Conservation (phyloP, 2,888 invertebrate genomes). For the Horisme vitalbata region DNA sequence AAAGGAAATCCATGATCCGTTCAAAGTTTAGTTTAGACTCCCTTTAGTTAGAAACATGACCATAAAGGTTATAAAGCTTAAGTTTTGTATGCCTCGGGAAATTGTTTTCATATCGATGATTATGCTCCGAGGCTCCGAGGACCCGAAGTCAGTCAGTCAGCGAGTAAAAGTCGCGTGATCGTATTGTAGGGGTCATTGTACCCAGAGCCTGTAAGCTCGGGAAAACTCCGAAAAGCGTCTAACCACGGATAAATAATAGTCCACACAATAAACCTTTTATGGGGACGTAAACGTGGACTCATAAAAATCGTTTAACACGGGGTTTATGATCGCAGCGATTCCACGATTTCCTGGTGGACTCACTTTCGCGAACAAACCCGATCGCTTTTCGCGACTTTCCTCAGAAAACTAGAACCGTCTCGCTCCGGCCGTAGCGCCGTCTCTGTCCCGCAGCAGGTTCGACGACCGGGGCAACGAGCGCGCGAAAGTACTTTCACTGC, state of each 20-base stretch:
- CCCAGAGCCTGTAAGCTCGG: slow-evolving; percentile 20
- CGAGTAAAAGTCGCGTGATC: neutral
- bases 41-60: no score
- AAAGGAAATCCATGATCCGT: no score
- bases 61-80: no score
- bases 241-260: slow-evolving; percentile 47
- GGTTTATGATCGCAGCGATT: slow-evolving; percentile 60
- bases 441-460: slow-evolving; percentile 58
- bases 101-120: no score
- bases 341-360: slow-evolving; percentile 63
- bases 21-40: no score
- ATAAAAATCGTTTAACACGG: slow-evolving; percentile 65
- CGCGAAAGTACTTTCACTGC: slow-evolving; percentile 83
- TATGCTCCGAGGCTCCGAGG: no score
- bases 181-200: slow-evolving; percentile 3
- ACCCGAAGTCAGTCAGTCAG: no score
- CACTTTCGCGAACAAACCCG: slow-evolving; percentile 65
- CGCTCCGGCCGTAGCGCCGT: slow-evolving; percentile 46
- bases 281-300: slow-evolving; percentile 62
- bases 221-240: slow-evolving; percentile 42
- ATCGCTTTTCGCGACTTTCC: slow-evolving; percentile 71
- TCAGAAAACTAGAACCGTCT: slow-evolving; percentile 62
- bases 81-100: no score
- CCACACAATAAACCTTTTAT: slow-evolving; percentile 60
- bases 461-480: slow-evolving; percentile 78